These are phyloP conservation scores for Patella caerulea DNA, from an alignment of 2,888 invertebrate genomes.

Conservation along the genomic window DNA sequence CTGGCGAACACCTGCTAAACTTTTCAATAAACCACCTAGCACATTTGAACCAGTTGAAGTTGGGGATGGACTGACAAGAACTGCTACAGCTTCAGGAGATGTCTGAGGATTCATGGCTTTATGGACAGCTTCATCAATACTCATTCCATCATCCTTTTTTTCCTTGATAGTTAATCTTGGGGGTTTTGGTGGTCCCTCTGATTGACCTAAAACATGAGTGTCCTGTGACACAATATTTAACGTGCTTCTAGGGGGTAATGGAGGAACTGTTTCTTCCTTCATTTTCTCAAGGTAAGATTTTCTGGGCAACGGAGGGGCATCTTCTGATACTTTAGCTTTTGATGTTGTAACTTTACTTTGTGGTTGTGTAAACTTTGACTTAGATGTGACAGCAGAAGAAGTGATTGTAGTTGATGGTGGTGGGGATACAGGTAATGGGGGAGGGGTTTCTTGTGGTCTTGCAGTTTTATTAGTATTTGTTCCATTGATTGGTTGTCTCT, in stretches of 20 bases:
- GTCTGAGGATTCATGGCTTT: conserved; percentile 36
- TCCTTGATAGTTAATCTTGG: conserved; percentile 15
- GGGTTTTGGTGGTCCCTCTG: conserved; percentile 23
- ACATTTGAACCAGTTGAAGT: conserved; percentile 32
- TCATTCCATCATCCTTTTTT: conserved; percentile 37
- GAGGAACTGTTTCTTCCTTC: neutral
- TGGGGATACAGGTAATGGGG: conserved; percentile 40
- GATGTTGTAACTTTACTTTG: neutral
- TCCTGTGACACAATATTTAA: conserved; percentile 5
- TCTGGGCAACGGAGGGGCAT: neutral
- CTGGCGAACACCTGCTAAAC: conserved; percentile 49
- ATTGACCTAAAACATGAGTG: neutral
- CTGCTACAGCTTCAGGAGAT: conserved; percentile 36
- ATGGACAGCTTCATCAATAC: conserved; percentile 32
- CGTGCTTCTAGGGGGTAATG: neutral
- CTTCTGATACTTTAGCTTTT: neutral
- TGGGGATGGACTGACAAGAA: conserved; percentile 26
- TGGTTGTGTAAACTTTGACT: conserved; percentile 7
- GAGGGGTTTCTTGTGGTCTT: conserved; percentile 40
- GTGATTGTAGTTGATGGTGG: conserved; percentile 38
- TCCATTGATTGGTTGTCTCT: neutral
- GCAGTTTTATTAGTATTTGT: neutral
- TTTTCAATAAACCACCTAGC: conserved; percentile 52
- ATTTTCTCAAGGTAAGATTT: neutral
- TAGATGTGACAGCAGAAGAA: conserved; percentile 20